Base-by-base conservation (phyloP, 2,888 invertebrate species). In the Ochropleura leucogaster region DNA sequence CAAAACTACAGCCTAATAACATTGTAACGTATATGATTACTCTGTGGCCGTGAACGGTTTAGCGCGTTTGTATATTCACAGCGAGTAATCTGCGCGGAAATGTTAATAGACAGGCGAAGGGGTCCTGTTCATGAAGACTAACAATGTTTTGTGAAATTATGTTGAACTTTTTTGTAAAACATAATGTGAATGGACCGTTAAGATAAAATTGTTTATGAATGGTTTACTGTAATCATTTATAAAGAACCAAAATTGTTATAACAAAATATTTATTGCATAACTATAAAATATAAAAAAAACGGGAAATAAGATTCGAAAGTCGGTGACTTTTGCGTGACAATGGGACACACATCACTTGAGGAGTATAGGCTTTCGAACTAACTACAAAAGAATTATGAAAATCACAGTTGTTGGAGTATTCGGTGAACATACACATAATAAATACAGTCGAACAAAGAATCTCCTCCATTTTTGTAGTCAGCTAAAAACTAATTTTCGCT, bases 31-130 rank as follows among this genome's bases (percentile, higher is more conserved):
- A 44, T 65, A 40, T 77, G 65, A 69, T 69, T 47, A 77, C 70
- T 53, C 69, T 82, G 77, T 65, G 77, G 42, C 69, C 60, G 53
- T 30, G 53, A 79, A 68, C 16, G 20, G 46, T 64, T 55, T 64
- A n/a, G 42, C 55, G 10, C 47, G 40, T 20, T 46, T 77, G 40
- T 47, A 60, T 62, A 77, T 82, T 82, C 63, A 57, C 42, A 10
- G 12, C 77, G 46, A 51, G 77, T 77, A 30, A 57, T 53, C 68
- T 49, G 40, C 18, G 30, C 30, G 9, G 63, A 63, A 64, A 64
- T 77, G 42, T 67, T 77, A 76, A 68, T 68, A 68, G 63, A 53
- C 57, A 47, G 57, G n/a, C 42, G 8, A 57, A 18, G n/a, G 18
- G 18, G 47, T 30, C 14, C 20, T 63, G 63, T 57, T 42, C n/a